Base-by-base conservation (phyloP, 2,113 vertebrate genomes). In the Cebus imitator region DNA sequence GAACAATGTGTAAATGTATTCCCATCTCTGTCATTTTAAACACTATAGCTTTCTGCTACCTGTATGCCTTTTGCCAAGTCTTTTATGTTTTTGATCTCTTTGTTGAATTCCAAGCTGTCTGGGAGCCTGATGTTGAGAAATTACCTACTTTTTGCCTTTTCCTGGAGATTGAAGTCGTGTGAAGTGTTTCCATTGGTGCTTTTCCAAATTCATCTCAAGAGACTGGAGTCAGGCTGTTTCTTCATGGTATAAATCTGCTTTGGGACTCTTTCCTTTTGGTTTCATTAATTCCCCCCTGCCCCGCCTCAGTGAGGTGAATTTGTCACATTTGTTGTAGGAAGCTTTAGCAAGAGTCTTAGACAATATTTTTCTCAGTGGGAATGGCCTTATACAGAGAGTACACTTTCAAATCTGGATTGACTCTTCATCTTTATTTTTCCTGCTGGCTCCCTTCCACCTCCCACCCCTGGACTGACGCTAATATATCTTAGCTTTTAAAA, bases 11-110 rank as follows among this genome's bases (percentile, higher is more conserved):
- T 93, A 78, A 88, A 61, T 97, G 96, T 90, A 90, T 88, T 95
- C 87, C 96, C 95, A 89, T 97, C 78, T 97, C 93, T 97, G 95
- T 97, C 94, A 91, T 95, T 91, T 25, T 2, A 52, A 17, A 93
- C 68, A 75, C 68, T 37, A 2, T 88, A 92, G 84, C 45, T 91
- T 92, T 87, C 68, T 96, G 57, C 90, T 70, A 64, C 35, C 32
- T 32, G 11, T 66, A 17, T 72, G 32, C 79, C 43, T 32, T 96
- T 57, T 50, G 25, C 70, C 52, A 70, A 48, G 87, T 61, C 83
- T 75, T 3, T 79, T 57, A 79, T 86, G 66, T 58, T 93, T 94
- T 82, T 73, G 3, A 55, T 78, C 35, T 94, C 3, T 75, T 86
- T 80, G 79, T 89, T 89, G n/a, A 87, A 55, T 76, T 93, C 40